phyloP scores from a whole-genome alignment of 2,888 invertebrate genomes.

The Drosophila robusta region DNA sequence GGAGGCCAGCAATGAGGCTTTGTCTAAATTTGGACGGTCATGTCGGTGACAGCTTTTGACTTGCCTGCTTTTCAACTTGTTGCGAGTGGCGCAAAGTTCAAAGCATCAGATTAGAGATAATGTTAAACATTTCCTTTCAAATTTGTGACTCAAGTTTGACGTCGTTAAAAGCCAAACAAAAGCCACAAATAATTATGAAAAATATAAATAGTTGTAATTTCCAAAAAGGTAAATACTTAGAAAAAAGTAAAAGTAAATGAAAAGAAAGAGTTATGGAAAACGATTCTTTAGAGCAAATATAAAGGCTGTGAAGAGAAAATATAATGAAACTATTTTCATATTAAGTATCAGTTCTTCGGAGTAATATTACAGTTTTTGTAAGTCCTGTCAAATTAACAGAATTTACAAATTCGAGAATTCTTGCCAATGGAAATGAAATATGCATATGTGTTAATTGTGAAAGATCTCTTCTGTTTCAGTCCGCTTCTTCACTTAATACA shows the following conservation, averaged over 20 bases:
- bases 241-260: conserved; percentile 25
- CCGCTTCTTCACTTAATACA: too few species aligned
- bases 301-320: background rate
- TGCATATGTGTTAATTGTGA: too few species aligned
- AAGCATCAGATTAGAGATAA: conserved; percentile 75
- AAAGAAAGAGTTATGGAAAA: background rate
- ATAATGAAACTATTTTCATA: background rate
- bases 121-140: conserved; percentile 76
- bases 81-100: conserved; percentile 75
- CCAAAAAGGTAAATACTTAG: conserved; percentile 16
- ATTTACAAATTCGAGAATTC: too few species aligned
- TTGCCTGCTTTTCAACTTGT: conserved; percentile 64
- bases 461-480: too few species aligned
- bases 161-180: conserved; percentile 25
- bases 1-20: conserved; percentile 74
- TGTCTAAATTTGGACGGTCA: conserved; percentile 78
- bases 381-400: too few species aligned
- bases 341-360: background rate
- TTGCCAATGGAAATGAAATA: too few species aligned
- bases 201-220: conserved; percentile 36
- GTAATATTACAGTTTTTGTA: too few species aligned
- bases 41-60: conserved; percentile 76
- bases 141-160: conserved; percentile 58
- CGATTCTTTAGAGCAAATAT: too few species aligned
- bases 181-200: conserved; percentile 50